A percentile compares a stretch with the other conserved stretches of the same genome.
These are phyloP conservation scores for Drosophila bifasciata DNA, from an alignment of 1,140 invertebrate genomes.

Conservation along the genomic window DNA sequence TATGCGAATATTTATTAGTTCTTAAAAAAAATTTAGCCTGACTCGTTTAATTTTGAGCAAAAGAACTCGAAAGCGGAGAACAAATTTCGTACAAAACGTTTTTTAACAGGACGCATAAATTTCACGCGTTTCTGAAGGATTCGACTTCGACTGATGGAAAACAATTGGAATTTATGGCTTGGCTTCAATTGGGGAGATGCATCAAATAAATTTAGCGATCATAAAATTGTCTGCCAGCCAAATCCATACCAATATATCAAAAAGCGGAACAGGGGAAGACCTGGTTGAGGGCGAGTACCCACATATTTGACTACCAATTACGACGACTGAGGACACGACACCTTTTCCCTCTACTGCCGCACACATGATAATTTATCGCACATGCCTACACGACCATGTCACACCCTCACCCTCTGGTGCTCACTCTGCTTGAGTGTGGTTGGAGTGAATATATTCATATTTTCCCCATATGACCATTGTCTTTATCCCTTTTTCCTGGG, in stretches of 20 bases:
- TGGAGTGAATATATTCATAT: slow-evolving; percentile 57
- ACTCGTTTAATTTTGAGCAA: slow-evolving; percentile 70
- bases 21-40: slow-evolving; percentile 52
- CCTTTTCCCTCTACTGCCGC: background rate
- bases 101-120: slow-evolving; percentile 76
- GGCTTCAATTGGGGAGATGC: slow-evolving; percentile 40
- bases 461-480: slow-evolving; percentile 51
- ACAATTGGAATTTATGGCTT: slow-evolving; percentile 58
- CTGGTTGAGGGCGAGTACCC: slow-evolving; percentile 25
- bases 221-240: slow-evolving; percentile 76
- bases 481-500: slow-evolving; percentile 66
- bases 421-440: slow-evolving; percentile 4
- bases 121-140: slow-evolving; percentile 50
- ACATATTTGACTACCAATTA: slow-evolving; percentile 76
- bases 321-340: slow-evolving; percentile 17
- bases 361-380: slow-evolving; percentile 80
- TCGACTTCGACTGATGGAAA: slow-evolving; percentile 48
- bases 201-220: slow-evolving; percentile 78
- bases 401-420: slow-evolving; percentile 15
- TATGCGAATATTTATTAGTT: slow-evolving; percentile 43
- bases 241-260: slow-evolving; percentile 77
- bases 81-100: slow-evolving; percentile 48
- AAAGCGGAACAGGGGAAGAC: slow-evolving; percentile 12
- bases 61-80: background rate
- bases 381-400: slow-evolving; percentile 73